These are phyloP conservation scores for Olivierus martensii DNA, from an alignment of 1,140 invertebrate species.

Conservation along the genomic window DNA sequence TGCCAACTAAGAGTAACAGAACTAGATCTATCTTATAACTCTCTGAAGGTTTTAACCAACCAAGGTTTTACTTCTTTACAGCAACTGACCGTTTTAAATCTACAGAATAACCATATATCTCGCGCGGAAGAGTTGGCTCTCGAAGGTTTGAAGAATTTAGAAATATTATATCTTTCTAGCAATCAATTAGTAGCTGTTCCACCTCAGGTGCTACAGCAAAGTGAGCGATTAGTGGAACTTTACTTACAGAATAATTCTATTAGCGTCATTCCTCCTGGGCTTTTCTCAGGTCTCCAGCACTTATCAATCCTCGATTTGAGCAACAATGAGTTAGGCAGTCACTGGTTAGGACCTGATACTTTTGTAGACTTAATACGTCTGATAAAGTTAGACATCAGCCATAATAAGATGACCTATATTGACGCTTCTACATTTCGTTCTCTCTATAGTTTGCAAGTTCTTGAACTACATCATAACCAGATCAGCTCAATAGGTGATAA, in stretches of 20 bases:
- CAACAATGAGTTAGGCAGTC: constrained; percentile 67
- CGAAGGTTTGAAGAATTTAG: constrained; percentile 53
- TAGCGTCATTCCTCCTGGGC: constrained; percentile 52
- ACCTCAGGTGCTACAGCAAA: constrained; percentile 57
- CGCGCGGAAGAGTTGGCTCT: constrained; percentile 64
- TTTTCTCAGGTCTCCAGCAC: constrained; percentile 61
- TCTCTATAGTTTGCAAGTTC: constrained; percentile 37
- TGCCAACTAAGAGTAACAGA: constrained; percentile 33
- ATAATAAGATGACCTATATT: constrained; percentile 67
- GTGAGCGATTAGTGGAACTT: constrained; percentile 64
- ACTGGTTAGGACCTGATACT: constrained; percentile 62
- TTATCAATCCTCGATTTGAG: constrained; percentile 71
- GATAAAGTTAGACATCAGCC: constrained; percentile 65
- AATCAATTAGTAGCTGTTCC: constrained; percentile 64
- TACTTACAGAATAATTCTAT: constrained; percentile 75
- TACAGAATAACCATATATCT: constrained; percentile 67
- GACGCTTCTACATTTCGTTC: constrained; percentile 40
- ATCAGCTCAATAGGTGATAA: constrained; percentile 20
- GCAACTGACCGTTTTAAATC: constrained; percentile 40
- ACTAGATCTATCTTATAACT: constrained; percentile 56
- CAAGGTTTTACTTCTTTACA: constrained; percentile 19
- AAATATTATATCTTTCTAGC: constrained; percentile 66
- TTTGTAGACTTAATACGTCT: constrained; percentile 74
- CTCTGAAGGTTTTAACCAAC: constrained; percentile 49
- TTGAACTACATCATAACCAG: constrained; percentile 22